phyloP scores from a whole-genome alignment of 2,888 invertebrate species.

The Aporophyla lueneburgensis region DNA sequence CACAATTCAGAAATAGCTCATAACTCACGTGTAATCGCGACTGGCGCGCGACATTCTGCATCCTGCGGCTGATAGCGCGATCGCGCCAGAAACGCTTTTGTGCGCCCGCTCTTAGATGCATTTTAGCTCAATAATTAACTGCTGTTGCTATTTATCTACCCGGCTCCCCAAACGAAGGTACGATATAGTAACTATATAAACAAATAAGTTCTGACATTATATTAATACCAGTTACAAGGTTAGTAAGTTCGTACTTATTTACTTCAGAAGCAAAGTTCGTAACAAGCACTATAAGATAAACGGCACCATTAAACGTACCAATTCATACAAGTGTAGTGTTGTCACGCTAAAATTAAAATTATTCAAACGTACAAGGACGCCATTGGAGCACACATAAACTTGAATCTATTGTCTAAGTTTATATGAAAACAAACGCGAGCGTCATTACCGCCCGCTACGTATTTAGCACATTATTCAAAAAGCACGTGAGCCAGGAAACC shows the following conservation, averaged over 20 bases:
- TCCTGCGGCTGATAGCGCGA: slow-evolving; percentile 83
- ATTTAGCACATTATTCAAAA: slow-evolving; percentile 89
- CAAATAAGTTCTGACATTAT: slow-evolving; percentile 32
- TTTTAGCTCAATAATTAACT: slow-evolving; percentile 77
- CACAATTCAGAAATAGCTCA: slow-evolving; percentile 82
- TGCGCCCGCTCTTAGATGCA: slow-evolving; percentile 74
- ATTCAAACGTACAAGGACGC: slow-evolving; percentile 59
- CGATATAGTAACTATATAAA: slow-evolving; percentile 27
- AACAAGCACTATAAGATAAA: slow-evolving; percentile 53
- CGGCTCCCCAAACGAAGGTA: slow-evolving; percentile 38
- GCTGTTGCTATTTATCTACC: slow-evolving; percentile 62
- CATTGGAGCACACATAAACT: slow-evolving; percentile 57
- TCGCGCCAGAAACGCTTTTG: slow-evolving; percentile 76
- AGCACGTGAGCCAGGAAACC: slow-evolving; percentile 88
- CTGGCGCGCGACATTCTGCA: slow-evolving; percentile 80
- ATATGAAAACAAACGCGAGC: slow-evolving; percentile 80
- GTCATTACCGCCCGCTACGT: slow-evolving; percentile 81
- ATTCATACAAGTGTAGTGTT: slow-evolving; percentile 52
- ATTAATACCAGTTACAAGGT: slow-evolving; percentile 48
- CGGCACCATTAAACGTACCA: slow-evolving; percentile 45
- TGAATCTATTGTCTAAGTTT: slow-evolving; percentile 73
- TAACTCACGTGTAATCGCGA: slow-evolving; percentile 85
- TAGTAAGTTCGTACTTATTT: slow-evolving; percentile 42
- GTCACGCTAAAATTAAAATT: slow-evolving; percentile 59
- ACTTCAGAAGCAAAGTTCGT: slow-evolving; percentile 35